These are phyloP conservation scores for Holacanthella duospinosa DNA, from an alignment of 2,888 invertebrate species.

Conservation along the genomic window DNA sequence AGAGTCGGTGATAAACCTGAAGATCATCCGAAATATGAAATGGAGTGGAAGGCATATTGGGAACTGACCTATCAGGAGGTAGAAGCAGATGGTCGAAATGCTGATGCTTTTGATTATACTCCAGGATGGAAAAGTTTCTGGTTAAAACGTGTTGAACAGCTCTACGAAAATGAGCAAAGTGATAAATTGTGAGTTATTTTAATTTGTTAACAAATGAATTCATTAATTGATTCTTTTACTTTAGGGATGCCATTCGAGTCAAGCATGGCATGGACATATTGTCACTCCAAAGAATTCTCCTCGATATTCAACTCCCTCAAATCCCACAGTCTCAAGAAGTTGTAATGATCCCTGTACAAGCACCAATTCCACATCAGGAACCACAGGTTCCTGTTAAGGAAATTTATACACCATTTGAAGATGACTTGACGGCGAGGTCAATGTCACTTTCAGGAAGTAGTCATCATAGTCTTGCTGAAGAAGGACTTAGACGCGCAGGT, in stretches of 20 bases:
- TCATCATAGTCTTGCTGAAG: not conserved
- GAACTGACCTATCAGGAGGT: constrained; percentile 31
- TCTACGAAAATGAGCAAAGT: constrained; percentile 25
- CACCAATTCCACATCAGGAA: not conserved
- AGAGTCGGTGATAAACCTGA: constrained; percentile 23
- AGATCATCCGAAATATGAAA: constrained; percentile 28
- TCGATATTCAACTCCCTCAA: not conserved
- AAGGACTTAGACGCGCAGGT: too few relatives aligned
- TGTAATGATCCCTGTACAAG: not conserved
- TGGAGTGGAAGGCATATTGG: constrained; percentile 36
- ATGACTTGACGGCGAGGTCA: constrained; percentile 20
- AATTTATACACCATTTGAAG: constrained; percentile 1
- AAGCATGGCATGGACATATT: constrained; percentile 30
- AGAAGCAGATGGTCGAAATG: constrained; percentile 22
- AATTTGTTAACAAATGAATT: not conserved
- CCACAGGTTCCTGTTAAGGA: not conserved
- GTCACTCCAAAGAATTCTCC: constrained; percentile 17
- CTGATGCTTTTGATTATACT: constrained; percentile 29
- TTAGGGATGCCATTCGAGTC: constrained; percentile 23
- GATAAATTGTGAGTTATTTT: constrained; percentile 23
- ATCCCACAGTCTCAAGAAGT: not conserved
- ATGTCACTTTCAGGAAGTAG: constrained; percentile 31
- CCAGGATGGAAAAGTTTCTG: constrained; percentile 34
- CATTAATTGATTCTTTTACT: not conserved
- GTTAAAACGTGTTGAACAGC: constrained; percentile 18